A percentile compares a stretch with the other conserved stretches of the same genome.
Evolutionary conservation across 2,888 invertebrate genomes (phyloP).

Genomic region (Heteropelma amictum): DNA sequence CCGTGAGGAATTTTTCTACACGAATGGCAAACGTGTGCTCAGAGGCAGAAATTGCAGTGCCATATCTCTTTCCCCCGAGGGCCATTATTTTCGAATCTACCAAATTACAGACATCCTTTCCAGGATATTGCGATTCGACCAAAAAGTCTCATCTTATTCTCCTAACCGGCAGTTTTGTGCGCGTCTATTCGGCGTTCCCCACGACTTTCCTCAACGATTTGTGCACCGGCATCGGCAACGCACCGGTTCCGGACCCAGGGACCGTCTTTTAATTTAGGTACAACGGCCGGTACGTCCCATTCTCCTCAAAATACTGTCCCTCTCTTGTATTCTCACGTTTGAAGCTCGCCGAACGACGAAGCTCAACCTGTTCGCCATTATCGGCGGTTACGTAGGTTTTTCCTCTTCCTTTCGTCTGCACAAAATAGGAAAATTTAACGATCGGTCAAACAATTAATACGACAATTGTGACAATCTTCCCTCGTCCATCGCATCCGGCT

Average conservation of each 20-base stretch:
- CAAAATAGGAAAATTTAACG: too few species aligned
- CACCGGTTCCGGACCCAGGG: conserved; percentile 49
- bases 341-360: conserved; percentile 45
- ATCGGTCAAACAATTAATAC: too few species aligned
- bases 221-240: conserved; percentile 18
- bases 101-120: conserved; percentile 70
- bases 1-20: conserved; percentile 24
- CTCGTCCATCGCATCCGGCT: too few species aligned
- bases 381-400: too few species aligned
- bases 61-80: conserved; percentile 57
- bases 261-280: conserved; percentile 60
- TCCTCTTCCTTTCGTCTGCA: too few species aligned
- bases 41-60: conserved; percentile 61
- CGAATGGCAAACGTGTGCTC: conserved; percentile 10
- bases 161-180: not conserved
- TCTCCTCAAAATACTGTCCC: conserved; percentile 15
- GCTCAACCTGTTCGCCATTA: conserved; percentile 24
- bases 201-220: conserved; percentile 53
- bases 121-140: conserved; percentile 64
- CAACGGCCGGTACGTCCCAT: conserved; percentile 55
- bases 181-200: conserved; percentile 49
- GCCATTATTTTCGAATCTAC: conserved; percentile 71
- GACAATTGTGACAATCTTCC: too few species aligned
- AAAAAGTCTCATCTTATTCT: conserved; percentile 31
- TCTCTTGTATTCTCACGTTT: conserved; percentile 17